These are phyloP conservation scores for Epizoanthus fatuus DNA, from an alignment of 92 coral and sea anemone species.

Conservation along the genomic window DNA sequence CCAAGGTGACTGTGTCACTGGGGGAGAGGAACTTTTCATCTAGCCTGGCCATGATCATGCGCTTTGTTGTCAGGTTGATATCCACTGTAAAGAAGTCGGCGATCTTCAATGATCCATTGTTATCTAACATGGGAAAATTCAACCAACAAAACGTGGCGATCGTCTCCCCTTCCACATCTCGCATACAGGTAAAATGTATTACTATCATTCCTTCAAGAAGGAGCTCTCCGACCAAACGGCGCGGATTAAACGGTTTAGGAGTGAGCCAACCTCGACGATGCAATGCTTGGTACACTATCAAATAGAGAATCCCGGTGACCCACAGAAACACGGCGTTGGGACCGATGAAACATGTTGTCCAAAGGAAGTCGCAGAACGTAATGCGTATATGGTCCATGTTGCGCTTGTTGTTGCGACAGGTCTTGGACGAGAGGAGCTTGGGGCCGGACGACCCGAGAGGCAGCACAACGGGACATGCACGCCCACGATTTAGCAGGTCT, in stretches of 20 bases:
- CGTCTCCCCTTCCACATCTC: neutral
- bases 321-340: neutral
- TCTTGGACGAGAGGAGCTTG: neutral
- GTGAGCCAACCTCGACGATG: neutral
- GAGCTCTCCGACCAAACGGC: neutral
- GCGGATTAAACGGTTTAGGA: neutral
- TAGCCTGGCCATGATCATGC: no score
- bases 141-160: neutral
- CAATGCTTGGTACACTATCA: neutral
- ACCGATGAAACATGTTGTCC: neutral
- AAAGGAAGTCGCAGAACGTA: neutral
- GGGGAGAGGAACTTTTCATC: neutral
- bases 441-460: slow-evolving; percentile 3
- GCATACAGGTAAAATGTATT: neutral
- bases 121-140: neutral
- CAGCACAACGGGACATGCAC: neutral
- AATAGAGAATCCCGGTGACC: neutral
- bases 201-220: no score
- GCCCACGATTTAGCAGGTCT: no score
- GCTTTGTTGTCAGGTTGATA: no score
- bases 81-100: no score
- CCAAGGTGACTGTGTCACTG: neutral
- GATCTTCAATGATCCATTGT: neutral
- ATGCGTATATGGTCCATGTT: slow-evolving; percentile 9
- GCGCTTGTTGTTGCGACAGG: neutral